Base-by-base conservation (phyloP, 2,113 vertebrate genomes). In the Nyctereutes procyonoides region DNA sequence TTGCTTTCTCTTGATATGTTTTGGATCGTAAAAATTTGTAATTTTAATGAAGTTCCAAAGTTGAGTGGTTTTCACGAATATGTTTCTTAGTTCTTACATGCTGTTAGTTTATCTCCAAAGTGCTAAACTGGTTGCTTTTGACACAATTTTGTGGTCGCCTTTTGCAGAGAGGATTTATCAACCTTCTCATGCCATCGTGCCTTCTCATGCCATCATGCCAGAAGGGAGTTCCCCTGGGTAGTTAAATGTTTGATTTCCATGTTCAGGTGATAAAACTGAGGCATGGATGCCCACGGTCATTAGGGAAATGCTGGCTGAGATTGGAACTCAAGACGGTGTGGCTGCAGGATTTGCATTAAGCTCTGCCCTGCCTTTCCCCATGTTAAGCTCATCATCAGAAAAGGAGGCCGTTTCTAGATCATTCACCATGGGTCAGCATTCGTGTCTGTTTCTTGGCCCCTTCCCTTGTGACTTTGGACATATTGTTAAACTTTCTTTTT, bases 211-310 rank as follows among this genome's bases (percentile, higher is more conserved):
- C 22, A 14, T 87, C 20, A 2, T 16, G 43, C 30, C 53, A 81
- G 38, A 92, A 16, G 28, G 22, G 55, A n/a, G 20, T 63, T 17
- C 58, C 48, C 48, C 56, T 58, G 8, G 43, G 55, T 17, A 30
- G 12, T 22, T 38, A 24, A 43, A 20, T 56, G n/a, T 48, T 74
- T 69, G 58, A 1, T 69, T 13, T 35, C 12, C 11, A 2, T 79
- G 58, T 86, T 88, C 76, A 56, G 26, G 48, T 73, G 80, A 63
- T 8, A 24, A 90, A 62, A 30, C 94, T 30, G 73, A 76, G 73
- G 10, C 30, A 0, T 4, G 22, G 22, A 0, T 56, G 69, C 65
- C 13, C 24, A 35, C 11, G 58, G 60, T 24, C 48, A 13, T 63
- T 83, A 51, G 92, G 92, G 58, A 58, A 53, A 35, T 35, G 26